phyloP scores from a whole-genome alignment of 2,113 vertebrate species.

The Thalassarche chlororhynchos region DNA sequence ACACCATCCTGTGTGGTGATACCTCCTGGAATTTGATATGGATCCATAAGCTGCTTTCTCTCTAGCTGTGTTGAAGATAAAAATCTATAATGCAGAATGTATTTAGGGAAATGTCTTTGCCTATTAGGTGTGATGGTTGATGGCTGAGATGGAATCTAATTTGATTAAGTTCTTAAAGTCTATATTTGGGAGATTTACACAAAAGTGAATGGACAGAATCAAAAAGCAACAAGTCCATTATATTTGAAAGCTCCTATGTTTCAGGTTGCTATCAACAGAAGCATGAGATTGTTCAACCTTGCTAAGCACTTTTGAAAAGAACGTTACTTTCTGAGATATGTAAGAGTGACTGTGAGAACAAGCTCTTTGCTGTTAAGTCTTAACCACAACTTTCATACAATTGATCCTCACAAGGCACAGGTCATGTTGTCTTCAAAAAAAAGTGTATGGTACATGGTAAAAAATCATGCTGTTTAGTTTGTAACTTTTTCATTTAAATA shows the following conservation, averaged over 20 bases:
- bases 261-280: not conserved
- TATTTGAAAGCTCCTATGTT: not conserved
- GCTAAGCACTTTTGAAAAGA: not conserved
- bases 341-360: not conserved
- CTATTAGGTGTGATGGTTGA: not conserved
- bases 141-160: not conserved
- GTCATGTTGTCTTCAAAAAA: not conserved
- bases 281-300: not conserved
- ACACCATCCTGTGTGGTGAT: not conserved
- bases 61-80: not conserved
- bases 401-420: not conserved
- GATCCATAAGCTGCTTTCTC: not conserved
- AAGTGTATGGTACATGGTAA: rapidly evolving
- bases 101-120: not conserved
- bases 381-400: not conserved
- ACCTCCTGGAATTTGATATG: not conserved
- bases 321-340: not conserved
- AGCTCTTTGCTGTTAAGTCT: not conserved
- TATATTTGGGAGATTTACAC: not conserved
- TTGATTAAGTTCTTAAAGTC: not conserved
- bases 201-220: not conserved
- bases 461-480: not conserved
- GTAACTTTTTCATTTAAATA: not conserved
- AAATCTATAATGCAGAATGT: not conserved
- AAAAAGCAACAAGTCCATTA: not conserved